phyloP scores from a whole-genome alignment of 2,113 vertebrate genomes.

The Terrapene triunguis region DNA sequence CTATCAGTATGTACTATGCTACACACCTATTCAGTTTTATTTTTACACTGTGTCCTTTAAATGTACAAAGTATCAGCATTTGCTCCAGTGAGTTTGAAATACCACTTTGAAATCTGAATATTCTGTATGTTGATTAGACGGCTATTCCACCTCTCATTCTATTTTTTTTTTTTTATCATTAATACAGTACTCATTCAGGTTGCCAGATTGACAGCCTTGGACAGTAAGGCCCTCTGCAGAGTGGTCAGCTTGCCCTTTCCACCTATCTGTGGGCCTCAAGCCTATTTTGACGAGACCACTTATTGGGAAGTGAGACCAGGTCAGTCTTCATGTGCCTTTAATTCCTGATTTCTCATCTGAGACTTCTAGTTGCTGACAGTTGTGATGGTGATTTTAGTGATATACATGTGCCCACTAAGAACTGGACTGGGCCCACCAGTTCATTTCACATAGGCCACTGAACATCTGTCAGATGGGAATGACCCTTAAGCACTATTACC shows the following conservation, averaged over 20 bases:
- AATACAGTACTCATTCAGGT: constrained; percentile 46
- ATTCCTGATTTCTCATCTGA: background rate
- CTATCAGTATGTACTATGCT: background rate
- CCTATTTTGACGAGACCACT: background rate
- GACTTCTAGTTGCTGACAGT: background rate
- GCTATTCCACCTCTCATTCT: background rate
- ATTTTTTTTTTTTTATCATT: constrained; percentile 7
- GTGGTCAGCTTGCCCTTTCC: accelerated
- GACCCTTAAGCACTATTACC: accelerated
- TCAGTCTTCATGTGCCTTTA: accelerated
- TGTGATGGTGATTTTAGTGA: background rate
- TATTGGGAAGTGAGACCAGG: background rate
- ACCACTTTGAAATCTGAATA: background rate
- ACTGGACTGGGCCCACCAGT: background rate
- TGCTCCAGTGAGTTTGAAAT: constrained; percentile 19
- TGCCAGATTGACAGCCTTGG: background rate
- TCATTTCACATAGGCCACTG: accelerated
- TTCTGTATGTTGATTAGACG: constrained; percentile 50
- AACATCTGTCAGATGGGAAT: accelerated
- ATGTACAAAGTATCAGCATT: constrained; percentile 7
- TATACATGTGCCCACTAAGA: accelerated
- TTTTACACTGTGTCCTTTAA: constrained; percentile 6
- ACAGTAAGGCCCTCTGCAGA: background rate
- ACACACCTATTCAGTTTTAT: background rate
- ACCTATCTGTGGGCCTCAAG: background rate